A percentile compares a stretch with the other conserved stretches of the same genome.
phyloP scores from a whole-genome alignment of 2,113 vertebrate genomes.

The Phoenicopterus ruber region DNA sequence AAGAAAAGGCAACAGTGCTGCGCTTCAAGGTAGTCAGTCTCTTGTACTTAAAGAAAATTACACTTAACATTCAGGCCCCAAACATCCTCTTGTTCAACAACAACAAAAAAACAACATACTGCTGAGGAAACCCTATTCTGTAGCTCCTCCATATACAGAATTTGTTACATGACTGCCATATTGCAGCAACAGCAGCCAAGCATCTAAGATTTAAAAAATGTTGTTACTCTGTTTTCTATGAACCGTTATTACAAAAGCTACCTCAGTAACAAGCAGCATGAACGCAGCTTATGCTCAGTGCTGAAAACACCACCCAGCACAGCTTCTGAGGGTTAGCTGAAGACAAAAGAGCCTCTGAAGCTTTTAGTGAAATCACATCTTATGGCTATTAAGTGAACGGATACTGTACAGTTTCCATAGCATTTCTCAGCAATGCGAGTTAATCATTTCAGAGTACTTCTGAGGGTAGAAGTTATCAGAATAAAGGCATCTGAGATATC shows the following conservation, averaged over 20 bases:
- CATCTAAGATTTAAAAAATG: not conserved
- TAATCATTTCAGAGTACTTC: not conserved
- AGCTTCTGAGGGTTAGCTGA: not conserved
- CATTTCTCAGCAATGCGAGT: not conserved
- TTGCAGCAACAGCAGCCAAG: not conserved
- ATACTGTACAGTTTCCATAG: not conserved
- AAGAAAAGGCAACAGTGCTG: not conserved
- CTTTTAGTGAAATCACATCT: not conserved
- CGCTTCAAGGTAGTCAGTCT: not conserved
- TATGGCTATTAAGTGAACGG: not conserved
- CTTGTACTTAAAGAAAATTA: not conserved
- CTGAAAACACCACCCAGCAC: not conserved
- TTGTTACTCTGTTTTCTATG: not conserved
- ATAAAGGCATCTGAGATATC: not conserved
- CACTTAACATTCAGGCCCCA: not conserved
- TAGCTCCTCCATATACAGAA: not conserved
- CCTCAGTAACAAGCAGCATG: rapidly evolving
- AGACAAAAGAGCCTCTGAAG: not conserved
- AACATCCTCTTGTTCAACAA: not conserved
- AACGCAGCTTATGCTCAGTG: rapidly evolving
- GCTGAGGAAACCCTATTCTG: not conserved
- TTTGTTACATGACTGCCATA: not conserved
- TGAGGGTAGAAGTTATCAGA: not conserved
- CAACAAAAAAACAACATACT: not conserved
- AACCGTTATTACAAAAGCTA: not conserved